Evolutionary conservation across 2,113 vertebrate genomes (phyloP), one percentile per base, ranked within the genome.

Genomic region (Peromyscus polionotus): DNA sequence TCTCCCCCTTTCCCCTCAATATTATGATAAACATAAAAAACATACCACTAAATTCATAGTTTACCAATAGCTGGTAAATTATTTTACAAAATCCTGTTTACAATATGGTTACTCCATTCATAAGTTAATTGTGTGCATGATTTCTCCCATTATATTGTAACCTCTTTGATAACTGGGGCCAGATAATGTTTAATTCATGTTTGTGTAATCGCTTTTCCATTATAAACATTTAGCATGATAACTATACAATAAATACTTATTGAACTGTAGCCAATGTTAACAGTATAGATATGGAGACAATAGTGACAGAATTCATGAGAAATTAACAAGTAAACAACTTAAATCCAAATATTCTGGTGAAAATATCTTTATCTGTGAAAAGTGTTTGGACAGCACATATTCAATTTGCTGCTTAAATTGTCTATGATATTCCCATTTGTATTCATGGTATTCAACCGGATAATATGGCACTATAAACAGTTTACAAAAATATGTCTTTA

Each of bases 101-200:
- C 12, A 36, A 19, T 73, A 17, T 31, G 22, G 54, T 83, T 84
- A 65, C 75, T 91, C 81, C 75, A 87, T 95, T 70, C 14, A 5
- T 61, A 85, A 79, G 28, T 65, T 77, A 94, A 84, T 67, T 59
- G 4, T 65, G n/a, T 65, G 42, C 28, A 63, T 45, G 17, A 39
- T 39, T 42, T 92, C 13, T 19, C 19, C 36, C n/a, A 39, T 9
- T 59, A 48, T 84, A 85, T 72, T 72, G 45, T 36, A 65, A 91
- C 77, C 28, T 65, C 28, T 33, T 84, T 77, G 45, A 94, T 65
- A 92, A 33, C 20, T 54, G 0, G 13, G n/a, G 72, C 24, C 31
- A 33, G n/a, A 79, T 14, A 14, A 48, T 73, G 10, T 96, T 97
- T 87, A 77, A 91, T 91, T 95, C 61, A 93, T 72, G 16, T 77